These are phyloP conservation scores for Brachystomella parvula DNA, from an alignment of 1,140 invertebrate species.

Conservation along the genomic window DNA sequence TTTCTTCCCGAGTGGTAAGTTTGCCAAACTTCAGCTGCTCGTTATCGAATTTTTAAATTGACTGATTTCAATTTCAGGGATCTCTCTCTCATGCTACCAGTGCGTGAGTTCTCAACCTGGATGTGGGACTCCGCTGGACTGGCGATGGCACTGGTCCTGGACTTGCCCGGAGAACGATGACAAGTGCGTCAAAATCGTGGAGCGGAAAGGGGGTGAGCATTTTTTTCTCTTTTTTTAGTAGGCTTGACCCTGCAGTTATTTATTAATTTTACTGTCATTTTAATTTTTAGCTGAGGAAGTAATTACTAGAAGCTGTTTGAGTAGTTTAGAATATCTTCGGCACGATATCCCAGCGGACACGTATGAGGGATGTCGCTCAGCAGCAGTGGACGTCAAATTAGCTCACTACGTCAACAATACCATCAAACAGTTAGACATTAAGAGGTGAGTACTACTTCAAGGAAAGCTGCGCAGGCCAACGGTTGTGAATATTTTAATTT, in stretches of 20 bases:
- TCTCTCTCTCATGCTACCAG: conserved; percentile 67
- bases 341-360: conserved; percentile 85
- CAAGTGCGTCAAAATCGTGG: conserved; percentile 82
- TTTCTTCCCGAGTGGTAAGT: no score
- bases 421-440: conserved; percentile 75
- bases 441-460: conserved; percentile 49
- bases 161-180: conserved; percentile 73
- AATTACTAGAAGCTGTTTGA: conserved; percentile 78
- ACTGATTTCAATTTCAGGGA: background rate
- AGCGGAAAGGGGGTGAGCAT: conserved; percentile 68
- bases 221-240: background rate
- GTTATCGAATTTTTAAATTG: no score
- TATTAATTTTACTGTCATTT: background rate
- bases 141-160: conserved; percentile 66
- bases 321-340: conserved; percentile 61
- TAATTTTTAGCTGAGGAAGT: conserved; percentile 61
- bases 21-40: no score
- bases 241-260: background rate
- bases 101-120: conserved; percentile 83
- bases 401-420: conserved; percentile 80
- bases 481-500: conserved; percentile 20
- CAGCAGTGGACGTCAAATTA: conserved; percentile 66
- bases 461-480: background rate
- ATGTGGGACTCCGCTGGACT: conserved; percentile 75
- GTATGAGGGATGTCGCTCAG: conserved; percentile 77